Evolutionary conservation across 2,113 vertebrate species (phyloP), one percentile per base, ranked within the genome.

Genomic region (Salvelinus namaycush): DNA sequence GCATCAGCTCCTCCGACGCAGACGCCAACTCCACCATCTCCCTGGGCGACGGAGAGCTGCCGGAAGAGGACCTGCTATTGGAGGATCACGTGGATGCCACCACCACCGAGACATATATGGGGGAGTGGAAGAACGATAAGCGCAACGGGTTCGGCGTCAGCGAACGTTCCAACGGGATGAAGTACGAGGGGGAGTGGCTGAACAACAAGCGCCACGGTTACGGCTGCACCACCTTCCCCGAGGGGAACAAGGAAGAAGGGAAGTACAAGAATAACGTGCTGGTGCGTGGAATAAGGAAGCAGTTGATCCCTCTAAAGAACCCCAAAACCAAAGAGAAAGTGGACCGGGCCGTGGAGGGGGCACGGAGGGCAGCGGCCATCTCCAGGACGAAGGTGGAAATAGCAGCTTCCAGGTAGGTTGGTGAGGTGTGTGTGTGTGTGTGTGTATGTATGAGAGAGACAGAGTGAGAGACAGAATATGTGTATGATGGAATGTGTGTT

Each of bases 241-340:
- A 99, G 77, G 93, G 93, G 92, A 96, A 96, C 88, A 97, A 96
- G 87, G 97, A 99, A 92, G 98, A 99, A 90, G 98, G 98, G 75
- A 99, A 99, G 84, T 99, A 99, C 83, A 99, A 99, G 96, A 98
- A 98, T 92, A 99, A 99, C 8, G 83, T 97, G 89, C 93, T 99
- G 93, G 97, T 99, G 76, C 97, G 97, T 86, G 98, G 97, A 90
- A 97, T 98, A 94, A 94, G 96, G 88, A 99, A 98, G 92, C 98
- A 99, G 86, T 94, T 99, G 87, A 98, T 99, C 92, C 97, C 97
- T 39, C 96, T 99, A 84, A 95, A 97, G 91, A 98, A 97, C 87
- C 97, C 96, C 90, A 99, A 99, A 96, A 99, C 97, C 89, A 95
- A 97, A 94, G 97, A 98, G 93, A 99, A 99, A 85, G 96, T 97